Percentiles rank a stretch among this genome's conserved stretches.
phyloP scores from a whole-genome alignment of 2,113 vertebrate genomes.

The Sylvia atricapilla region DNA sequence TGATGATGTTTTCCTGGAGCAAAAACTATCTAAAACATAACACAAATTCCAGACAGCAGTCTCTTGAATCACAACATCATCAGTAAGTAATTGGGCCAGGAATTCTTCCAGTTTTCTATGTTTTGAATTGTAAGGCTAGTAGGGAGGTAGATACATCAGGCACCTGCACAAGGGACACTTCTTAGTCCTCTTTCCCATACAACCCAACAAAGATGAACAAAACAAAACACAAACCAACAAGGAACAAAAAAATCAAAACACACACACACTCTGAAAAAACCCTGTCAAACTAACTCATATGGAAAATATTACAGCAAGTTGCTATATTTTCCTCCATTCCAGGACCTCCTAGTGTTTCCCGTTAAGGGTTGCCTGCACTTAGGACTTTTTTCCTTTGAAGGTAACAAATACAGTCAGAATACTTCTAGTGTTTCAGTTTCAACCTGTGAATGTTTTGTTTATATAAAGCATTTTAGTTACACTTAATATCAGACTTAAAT shows the following conservation, averaged over 20 bases:
- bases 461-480: not conserved
- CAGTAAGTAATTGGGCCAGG: not conserved
- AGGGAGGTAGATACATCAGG: not conserved
- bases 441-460: not conserved
- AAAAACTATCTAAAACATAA: not conserved
- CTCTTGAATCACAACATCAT: not conserved
- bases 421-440: not conserved
- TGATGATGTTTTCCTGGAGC: fast-evolving
- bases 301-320: not conserved
- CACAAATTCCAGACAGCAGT: not conserved
- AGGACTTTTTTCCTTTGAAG: not conserved
- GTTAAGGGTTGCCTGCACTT: fast-evolving
- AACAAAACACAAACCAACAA: not conserved
- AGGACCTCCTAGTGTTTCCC: not conserved
- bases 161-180: not conserved
- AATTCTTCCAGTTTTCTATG: not conserved
- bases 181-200: not conserved
- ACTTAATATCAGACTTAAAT: not conserved
- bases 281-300: not conserved
- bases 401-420: not conserved
- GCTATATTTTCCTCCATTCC: not conserved
- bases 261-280: fast-evolving
- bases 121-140: not conserved
- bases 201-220: not conserved
- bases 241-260: too few relatives aligned